Evolutionary conservation across 2,113 vertebrate genomes (phyloP).

Genomic region (Gnathochromis pfefferi): DNA sequence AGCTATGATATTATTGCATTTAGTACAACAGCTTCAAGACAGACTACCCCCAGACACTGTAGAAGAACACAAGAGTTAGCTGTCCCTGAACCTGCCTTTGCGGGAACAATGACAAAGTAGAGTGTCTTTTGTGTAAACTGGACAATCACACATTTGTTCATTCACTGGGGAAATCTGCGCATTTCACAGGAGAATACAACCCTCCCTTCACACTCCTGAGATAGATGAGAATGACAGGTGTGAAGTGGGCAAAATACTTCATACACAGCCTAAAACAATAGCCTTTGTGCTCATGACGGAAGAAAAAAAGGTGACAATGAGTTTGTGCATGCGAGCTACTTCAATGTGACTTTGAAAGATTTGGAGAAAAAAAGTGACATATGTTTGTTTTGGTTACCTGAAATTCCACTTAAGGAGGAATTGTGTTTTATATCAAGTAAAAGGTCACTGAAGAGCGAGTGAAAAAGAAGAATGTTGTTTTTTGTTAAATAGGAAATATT

Average conservation of each 20-base stretch:
- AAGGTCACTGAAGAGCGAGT: not conserved
- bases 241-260: conserved; percentile 34
- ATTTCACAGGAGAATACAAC: not conserved
- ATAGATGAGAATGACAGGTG: conserved; percentile 33
- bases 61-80: not conserved
- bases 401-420: not conserved
- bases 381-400: not conserved
- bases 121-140: not conserved
- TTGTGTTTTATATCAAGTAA: not conserved
- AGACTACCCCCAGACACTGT: not conserved
- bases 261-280: conserved; percentile 21
- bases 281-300: conserved; percentile 21
- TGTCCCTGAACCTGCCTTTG: not conserved
- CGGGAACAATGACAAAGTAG: not conserved
- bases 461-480: not conserved
- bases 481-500: not conserved
- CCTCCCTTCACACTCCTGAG: not conserved
- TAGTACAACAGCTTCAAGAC: not conserved
- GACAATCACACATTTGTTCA: conserved; percentile 13
- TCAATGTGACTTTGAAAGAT: not conserved
- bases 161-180: not conserved
- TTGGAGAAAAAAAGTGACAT: not conserved
- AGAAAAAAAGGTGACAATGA: conserved; percentile 17
- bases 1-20: not conserved
- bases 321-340: not conserved